A percentile compares a stretch with the other conserved stretches of the same genome.
Evolutionary conservation across 2,113 vertebrate genomes (phyloP).

Genomic region (Anseranas semipalmata): DNA sequence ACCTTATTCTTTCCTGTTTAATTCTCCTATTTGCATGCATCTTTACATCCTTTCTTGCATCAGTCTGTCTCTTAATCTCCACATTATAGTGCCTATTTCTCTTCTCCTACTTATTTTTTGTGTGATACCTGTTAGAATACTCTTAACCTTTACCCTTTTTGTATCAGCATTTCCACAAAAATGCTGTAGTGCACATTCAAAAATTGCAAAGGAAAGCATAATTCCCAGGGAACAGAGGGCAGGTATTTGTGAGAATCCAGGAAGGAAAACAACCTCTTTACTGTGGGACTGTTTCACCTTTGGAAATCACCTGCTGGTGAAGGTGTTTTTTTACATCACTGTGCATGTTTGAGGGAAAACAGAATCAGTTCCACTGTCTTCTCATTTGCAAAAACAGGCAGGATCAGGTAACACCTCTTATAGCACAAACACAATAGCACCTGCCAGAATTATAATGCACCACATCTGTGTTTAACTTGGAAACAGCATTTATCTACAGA

Average conservation of each 20-base stretch:
- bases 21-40: constrained; percentile 29
- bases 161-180: constrained; percentile 25
- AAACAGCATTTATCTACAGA: constrained; percentile 32
- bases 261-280: not conserved
- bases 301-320: not conserved
- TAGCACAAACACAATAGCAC: not conserved
- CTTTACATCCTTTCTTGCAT: constrained; percentile 20
- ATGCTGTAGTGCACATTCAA: not conserved
- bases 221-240: not conserved
- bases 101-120: not conserved
- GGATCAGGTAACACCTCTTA: not conserved
- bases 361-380: not conserved
- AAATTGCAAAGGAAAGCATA: constrained; percentile 25
- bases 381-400: not conserved
- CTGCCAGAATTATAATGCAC: constrained; percentile 28
- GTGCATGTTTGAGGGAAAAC: rapidly evolving
- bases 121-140: constrained; percentile 10
- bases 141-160: constrained; percentile 21
- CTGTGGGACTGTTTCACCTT: not conserved
- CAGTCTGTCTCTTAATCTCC: not conserved
- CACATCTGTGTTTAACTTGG: constrained; percentile 51
- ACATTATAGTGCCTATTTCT: not conserved
- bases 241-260: not conserved
- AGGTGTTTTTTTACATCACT: not conserved
- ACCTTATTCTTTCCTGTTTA: constrained; percentile 10